Base-by-base conservation (phyloP, 2,888 invertebrate genomes). In the Ochropleura plecta region DNA sequence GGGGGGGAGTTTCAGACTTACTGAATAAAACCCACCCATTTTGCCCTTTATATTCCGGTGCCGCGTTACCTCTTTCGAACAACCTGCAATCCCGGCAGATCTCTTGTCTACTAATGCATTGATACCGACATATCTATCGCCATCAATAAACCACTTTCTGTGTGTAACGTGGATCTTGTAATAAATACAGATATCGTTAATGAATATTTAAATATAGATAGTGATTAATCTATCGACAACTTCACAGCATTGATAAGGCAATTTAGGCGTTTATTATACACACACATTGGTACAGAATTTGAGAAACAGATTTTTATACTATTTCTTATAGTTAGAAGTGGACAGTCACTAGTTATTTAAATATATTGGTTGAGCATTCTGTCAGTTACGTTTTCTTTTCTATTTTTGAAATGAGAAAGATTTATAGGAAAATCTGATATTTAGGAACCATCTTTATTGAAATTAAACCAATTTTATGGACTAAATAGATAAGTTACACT, bases 401-500 rank as follows among this genome's bases (percentile, higher is more conserved):
- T 51, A 14, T 70, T 20, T n/a, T 71, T 46, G 14, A 48, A 8
- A 48, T 51, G 42, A 72, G n/a, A 8, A 42, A 30, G 0, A 44
- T 70, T 16, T n/a, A 14, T 10, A 51, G 9, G n/a, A 60, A 53
- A 60, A 57, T 46, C 18, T 48, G 30, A 67, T 30, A 64, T 48
- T 42, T 68, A 65, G 64, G 16, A n/a, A 67, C 5, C 49, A 51
- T 44, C 68, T 70, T 49, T 51, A 46, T 42, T 51, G 64, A 78
- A 80, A 81, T 67, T 57, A 3, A 73, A 83, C 57, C 55, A 79
- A 83, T 83, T 66, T 81, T 79, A 73, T 60, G 72, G 48, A 53
- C 2, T 12, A 51, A n/a, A 72, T 6, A 14, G 30, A 42, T 40
- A 8, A 60, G 18, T 30, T 18, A 1, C n/a, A 30, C 3, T 53